Conservation (phyloP, 2,888 invertebrate species). For the Chouioia cunea region DNA sequence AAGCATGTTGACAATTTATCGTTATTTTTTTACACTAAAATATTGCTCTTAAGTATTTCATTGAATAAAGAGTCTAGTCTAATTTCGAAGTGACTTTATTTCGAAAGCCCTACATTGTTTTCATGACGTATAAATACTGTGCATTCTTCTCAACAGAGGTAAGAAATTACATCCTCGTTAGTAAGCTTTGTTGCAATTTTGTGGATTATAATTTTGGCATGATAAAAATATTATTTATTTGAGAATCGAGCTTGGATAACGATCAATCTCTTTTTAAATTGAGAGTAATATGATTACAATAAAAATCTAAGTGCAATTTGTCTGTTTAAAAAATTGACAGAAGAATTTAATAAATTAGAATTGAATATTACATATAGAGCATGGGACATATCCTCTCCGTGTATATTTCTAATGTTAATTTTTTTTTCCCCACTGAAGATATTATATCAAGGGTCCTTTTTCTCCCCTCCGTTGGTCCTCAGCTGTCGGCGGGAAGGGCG, state of each 20-base stretch:
- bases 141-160: neutral
- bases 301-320: too few species aligned
- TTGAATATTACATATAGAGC: neutral
- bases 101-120: neutral
- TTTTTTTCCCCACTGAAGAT: too few species aligned
- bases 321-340: too few species aligned
- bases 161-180: neutral
- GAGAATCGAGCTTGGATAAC: too few species aligned
- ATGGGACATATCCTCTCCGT: neutral
- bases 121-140: too few species aligned
- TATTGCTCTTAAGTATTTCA: slow-evolving; percentile 21
- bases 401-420: too few species aligned
- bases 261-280: neutral
- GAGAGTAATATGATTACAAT: slow-evolving; percentile 14
- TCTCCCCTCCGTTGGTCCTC: too few species aligned
- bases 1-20: slow-evolving; percentile 40
- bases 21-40: slow-evolving; percentile 43
- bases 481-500: too few species aligned
- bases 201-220: too few species aligned
- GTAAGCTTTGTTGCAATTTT: too few species aligned
- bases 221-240: too few species aligned
- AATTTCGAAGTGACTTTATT: slow-evolving; percentile 10
- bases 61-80: slow-evolving; percentile 40
- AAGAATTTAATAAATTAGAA: neutral
- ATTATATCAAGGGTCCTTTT: too few species aligned